phyloP scores from a whole-genome alignment of 2,797 vertebrate genomes.

The Myoxocephalus aenaeus region DNA sequence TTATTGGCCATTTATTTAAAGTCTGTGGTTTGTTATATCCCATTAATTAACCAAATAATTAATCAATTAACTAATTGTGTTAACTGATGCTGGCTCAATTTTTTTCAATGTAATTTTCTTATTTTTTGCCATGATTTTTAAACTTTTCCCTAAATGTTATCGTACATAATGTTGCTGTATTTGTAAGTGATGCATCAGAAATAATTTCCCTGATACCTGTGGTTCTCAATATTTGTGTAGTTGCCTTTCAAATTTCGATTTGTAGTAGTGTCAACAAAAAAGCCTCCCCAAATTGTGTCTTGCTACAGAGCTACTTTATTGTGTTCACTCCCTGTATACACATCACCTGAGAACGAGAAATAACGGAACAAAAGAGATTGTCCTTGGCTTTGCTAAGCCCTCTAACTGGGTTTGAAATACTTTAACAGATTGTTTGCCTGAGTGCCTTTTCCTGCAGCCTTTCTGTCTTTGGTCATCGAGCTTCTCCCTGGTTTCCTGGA shows the following conservation, averaged over 20 bases:
- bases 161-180: background rate
- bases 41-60: background rate
- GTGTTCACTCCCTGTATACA: background rate
- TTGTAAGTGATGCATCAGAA: background rate
- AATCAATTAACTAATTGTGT: background rate
- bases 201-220: background rate
- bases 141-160: background rate
- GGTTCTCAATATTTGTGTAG: background rate
- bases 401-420: conserved; percentile 85
- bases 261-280: background rate
- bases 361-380: background rate
- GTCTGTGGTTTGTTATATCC: background rate
- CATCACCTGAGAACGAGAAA: background rate
- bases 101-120: background rate
- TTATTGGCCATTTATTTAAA: background rate
- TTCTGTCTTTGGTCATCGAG: conserved; percentile 67
- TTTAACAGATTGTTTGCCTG: conserved; percentile 84
- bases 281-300: background rate
- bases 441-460: conserved; percentile 42
- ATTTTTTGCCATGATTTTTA: background rate
- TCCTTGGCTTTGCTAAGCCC: background rate
- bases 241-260: background rate
- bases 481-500: conserved; percentile 66
- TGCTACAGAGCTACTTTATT: background rate
- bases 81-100: background rate